phyloP scores from a whole-genome alignment of 2,888 invertebrate species.

The Agrenia bidenticulata region DNA sequence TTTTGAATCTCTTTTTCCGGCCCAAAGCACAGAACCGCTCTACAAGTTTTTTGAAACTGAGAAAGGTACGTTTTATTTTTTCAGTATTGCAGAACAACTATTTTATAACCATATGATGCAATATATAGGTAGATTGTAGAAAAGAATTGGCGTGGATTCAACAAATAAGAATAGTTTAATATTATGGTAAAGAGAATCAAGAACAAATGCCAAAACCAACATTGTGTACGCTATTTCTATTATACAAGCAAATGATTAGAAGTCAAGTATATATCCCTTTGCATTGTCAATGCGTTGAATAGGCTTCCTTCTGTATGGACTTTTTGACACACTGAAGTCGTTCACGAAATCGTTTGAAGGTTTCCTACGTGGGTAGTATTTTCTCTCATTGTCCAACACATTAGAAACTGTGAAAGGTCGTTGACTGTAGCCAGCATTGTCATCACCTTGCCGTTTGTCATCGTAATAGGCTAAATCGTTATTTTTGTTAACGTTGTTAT shows the following conservation, averaged over 20 bases:
- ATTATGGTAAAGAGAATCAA: background rate
- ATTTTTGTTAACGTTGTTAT: background rate
- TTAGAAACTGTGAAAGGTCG: conserved; percentile 13
- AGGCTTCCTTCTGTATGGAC: conserved; percentile 20
- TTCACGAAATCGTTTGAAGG: conserved; percentile 1
- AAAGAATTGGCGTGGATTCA: no score
- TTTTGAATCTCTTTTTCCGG: conserved; percentile 80
- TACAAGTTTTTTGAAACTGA: conserved; percentile 90
- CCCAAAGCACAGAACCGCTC: conserved; percentile 73
- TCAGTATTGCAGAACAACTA: no score
- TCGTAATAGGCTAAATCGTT: background rate
- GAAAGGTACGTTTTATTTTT: conserved; percentile 65
- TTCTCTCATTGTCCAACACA: conserved; percentile 18
- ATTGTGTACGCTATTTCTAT: background rate
- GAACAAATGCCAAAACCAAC: background rate
- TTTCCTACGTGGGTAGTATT: conserved; percentile 16
- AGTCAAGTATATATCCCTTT: conserved; percentile 44
- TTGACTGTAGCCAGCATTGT: background rate
- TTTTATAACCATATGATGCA: no score
- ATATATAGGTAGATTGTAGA: no score
- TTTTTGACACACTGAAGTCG: background rate
- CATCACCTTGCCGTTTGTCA: background rate
- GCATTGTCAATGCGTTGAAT: conserved; percentile 20
- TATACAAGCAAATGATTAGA: conserved; percentile 30
- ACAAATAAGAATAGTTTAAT: no score